These are phyloP conservation scores for Sardinella longiceps DNA, from an alignment of 2,797 vertebrate genomes.

Conservation along the genomic window DNA sequence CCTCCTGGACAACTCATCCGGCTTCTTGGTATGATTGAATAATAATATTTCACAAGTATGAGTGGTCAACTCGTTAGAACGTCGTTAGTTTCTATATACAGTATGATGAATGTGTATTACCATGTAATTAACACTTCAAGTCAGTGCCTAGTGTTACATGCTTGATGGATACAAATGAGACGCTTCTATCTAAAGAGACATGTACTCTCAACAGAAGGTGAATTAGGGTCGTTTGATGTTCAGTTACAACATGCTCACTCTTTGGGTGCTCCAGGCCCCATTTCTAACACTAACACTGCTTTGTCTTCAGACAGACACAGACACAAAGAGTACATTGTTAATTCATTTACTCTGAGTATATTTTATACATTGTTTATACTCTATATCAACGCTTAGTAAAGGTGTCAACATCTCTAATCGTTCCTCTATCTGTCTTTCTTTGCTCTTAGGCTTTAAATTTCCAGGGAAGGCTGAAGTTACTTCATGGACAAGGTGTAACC, in stretches of 20 bases:
- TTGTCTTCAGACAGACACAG: not conserved
- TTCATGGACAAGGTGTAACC: constrained; percentile 51
- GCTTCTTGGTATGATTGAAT: constrained; percentile 64
- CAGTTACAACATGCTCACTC: no score
- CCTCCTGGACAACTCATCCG: constrained; percentile 66
- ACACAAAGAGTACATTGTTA: not conserved
- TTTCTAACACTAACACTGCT: not conserved
- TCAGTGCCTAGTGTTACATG: no score
- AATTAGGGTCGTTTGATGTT: no score
- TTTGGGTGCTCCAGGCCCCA: no score
- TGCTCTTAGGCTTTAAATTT: constrained; percentile 59
- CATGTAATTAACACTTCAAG: no score
- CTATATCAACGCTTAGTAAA: not conserved
- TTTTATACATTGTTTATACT: not conserved
- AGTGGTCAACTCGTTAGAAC: not conserved
- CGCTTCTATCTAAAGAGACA: no score
- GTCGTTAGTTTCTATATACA: not conserved
- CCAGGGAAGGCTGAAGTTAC: constrained; percentile 68
- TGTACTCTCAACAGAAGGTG: no score
- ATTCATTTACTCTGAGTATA: no score
- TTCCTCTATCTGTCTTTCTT: not conserved
- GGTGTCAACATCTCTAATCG: not conserved
- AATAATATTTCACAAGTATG: not conserved
- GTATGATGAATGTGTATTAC: no score
- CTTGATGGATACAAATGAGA: no score